phyloP scores from a whole-genome alignment of 2,888 invertebrate genomes.

The Caenorhabditis sp. region DNA sequence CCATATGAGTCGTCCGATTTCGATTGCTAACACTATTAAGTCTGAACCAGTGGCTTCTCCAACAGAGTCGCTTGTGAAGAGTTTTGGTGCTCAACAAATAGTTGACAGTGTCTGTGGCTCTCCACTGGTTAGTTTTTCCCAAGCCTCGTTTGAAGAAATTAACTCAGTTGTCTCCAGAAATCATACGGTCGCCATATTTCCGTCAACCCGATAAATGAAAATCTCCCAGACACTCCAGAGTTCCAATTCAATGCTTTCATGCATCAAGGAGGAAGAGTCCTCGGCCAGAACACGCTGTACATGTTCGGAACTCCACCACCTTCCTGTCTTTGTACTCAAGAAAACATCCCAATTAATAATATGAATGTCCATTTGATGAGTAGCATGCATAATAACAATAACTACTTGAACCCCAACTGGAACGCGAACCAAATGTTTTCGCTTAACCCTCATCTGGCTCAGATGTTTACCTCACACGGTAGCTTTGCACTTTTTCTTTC shows the following conservation, averaged over 20 bases:
- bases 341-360: slow-evolving; percentile 19
- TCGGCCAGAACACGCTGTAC: slow-evolving; percentile 43
- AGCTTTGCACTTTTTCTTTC: not conserved
- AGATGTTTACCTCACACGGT: slow-evolving; percentile 6
- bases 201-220: slow-evolving; percentile 26
- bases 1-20: slow-evolving; percentile 64
- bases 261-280: slow-evolving; percentile 79
- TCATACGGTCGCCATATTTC: slow-evolving; percentile 28
- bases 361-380: slow-evolving; percentile 1
- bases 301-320: slow-evolving; percentile 56
- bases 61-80: slow-evolving; percentile 48
- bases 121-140: slow-evolving; percentile 57
- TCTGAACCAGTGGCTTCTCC: slow-evolving; percentile 49
- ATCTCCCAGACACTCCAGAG: slow-evolving; percentile 50
- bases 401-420: slow-evolving; percentile 31
- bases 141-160: not conserved
- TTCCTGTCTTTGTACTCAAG: slow-evolving; percentile 33
- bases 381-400: slow-evolving; percentile 28
- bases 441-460: slow-evolving; percentile 14
- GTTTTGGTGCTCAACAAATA: slow-evolving; percentile 88
- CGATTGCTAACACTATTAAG: slow-evolving; percentile 28
- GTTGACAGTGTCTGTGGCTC: slow-evolving; percentile 96
- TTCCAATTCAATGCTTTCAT: slow-evolving; percentile 61
- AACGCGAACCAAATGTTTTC: slow-evolving; percentile 2
- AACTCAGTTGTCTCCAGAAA: slow-evolving; percentile 7